phyloP scores from a whole-genome alignment of 2,113 vertebrate genomes.

The Nothobranchius furzeri region DNA sequence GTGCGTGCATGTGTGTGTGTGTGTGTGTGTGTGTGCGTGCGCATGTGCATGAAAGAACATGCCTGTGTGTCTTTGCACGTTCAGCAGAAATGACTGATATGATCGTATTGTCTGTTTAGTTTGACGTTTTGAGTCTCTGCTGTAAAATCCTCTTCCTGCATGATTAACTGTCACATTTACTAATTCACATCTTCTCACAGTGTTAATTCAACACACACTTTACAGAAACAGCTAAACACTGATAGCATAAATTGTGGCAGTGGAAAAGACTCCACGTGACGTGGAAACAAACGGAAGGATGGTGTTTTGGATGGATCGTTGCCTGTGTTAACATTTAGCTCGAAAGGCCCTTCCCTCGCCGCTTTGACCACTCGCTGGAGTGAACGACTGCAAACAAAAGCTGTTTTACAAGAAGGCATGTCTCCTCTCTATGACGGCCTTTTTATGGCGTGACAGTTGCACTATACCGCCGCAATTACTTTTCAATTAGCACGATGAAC shows the following conservation, averaged over 20 bases:
- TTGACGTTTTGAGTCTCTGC: neutral
- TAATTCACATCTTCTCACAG: constrained; percentile 30
- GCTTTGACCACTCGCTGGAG: constrained; percentile 60
- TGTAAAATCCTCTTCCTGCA: constrained; percentile 6
- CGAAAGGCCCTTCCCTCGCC: constrained; percentile 39
- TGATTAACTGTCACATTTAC: constrained; percentile 38
- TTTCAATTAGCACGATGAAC: constrained; percentile 85
- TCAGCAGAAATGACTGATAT: constrained; percentile 10
- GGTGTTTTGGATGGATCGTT: constrained; percentile 67
- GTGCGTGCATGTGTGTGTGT: too few relatives aligned
- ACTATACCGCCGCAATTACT: constrained; percentile 85
- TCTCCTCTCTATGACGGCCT: constrained; percentile 72
- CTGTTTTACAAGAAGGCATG: constrained; percentile 59
- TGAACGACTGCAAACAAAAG: constrained; percentile 72
- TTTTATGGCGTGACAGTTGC: constrained; percentile 81
- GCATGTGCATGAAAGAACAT: too few relatives aligned
- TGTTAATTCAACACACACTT: constrained; percentile 49
- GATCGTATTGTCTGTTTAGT: neutral
- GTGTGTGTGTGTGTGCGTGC: too few relatives aligned
- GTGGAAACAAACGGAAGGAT: constrained; percentile 43
- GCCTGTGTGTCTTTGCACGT: neutral
- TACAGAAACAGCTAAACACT: constrained; percentile 31
- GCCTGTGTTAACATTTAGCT: constrained; percentile 62
- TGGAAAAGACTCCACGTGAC: constrained; percentile 36
- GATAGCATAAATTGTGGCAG: constrained; percentile 42